Conservation (phyloP, 2,888 invertebrate species). For the Capitulum mitella region DNA sequence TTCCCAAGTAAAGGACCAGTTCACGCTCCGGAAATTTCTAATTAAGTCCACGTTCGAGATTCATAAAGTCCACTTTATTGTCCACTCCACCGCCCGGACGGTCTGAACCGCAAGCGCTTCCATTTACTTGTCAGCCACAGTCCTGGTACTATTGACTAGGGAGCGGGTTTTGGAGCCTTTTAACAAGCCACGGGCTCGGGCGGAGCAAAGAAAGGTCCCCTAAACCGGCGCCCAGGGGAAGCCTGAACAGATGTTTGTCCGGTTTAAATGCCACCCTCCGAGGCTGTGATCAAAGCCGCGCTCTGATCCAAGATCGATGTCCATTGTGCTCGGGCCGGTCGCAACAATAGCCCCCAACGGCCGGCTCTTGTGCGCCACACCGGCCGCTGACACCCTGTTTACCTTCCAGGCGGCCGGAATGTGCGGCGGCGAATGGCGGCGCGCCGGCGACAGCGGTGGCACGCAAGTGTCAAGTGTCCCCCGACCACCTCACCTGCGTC, state of each 20-base stretch:
- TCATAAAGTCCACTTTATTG: too few relatives aligned
- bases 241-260: slow-evolving; percentile 15
- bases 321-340: not conserved
- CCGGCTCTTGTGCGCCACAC: not conserved
- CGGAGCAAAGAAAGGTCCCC: not conserved
- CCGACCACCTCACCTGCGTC: not conserved
- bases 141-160: not conserved
- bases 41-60: too few relatives aligned
- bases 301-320: not conserved
- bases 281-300: not conserved
- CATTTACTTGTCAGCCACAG: not conserved
- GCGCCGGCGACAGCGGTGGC: not conserved
- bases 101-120: not conserved
- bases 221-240: not conserved
- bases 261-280: slow-evolving; percentile 5
- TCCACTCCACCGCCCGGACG: not conserved
- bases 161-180: not conserved
- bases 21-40: too few relatives aligned
- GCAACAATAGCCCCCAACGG: not conserved
- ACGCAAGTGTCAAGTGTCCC: not conserved
- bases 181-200: not conserved
- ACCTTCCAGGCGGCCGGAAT: slow-evolving; percentile 3
- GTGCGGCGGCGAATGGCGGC: not conserved
- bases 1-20: too few relatives aligned
- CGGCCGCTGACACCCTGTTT: not conserved